Evolutionary conservation across 2,888 invertebrate genomes (phyloP), one percentile per base, ranked within the genome.

Genomic region (Euspilapteryx auroguttella): DNA sequence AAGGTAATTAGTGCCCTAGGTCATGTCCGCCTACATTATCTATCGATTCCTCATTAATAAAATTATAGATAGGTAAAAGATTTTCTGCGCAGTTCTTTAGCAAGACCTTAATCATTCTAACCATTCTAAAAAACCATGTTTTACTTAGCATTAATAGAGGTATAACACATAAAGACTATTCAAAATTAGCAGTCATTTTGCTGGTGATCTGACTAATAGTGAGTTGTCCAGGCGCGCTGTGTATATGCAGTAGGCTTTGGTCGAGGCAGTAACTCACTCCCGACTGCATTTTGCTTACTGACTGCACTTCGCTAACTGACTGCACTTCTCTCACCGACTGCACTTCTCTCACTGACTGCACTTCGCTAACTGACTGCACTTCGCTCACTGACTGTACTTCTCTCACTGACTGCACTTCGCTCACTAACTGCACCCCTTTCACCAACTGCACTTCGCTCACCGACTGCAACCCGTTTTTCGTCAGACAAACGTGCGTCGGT

Each of bases 191-290:
- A 3, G 58, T 63, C 54, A 62, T 58, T 45, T 61, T 62, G 34
- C 58, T 64, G 17, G 53, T 58, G n/a, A 65, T 52, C 40, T 65
- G 59, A 27, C 57, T 61, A 25, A 68, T 61, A 13, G 63, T 65
- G 10, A 68, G 41, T 31, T 61, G 56, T 7, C 54, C 48, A 2
- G 46, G 44, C 2, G 52, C 39, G 25, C 49, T 55, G 32, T 58
- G 55, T 37, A 68, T 62, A 42, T 63, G 61, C 2, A 69, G 35
- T 35, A 64, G 40, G 33, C 55, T 59, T 40, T 66, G 64, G 37
- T 69, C 62, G 20, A 69, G 38, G 24, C 65, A 61, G 35, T 58
- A 66, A n/a, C 40, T 29, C 0, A 44, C 32, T 9, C 42, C 44
- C 0, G 50, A 39, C 0, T 58, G 45, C 22, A 61, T 50, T 30